phyloP scores from a whole-genome alignment of 2,797 vertebrate genomes.

The Lacerta bilineata region DNA sequence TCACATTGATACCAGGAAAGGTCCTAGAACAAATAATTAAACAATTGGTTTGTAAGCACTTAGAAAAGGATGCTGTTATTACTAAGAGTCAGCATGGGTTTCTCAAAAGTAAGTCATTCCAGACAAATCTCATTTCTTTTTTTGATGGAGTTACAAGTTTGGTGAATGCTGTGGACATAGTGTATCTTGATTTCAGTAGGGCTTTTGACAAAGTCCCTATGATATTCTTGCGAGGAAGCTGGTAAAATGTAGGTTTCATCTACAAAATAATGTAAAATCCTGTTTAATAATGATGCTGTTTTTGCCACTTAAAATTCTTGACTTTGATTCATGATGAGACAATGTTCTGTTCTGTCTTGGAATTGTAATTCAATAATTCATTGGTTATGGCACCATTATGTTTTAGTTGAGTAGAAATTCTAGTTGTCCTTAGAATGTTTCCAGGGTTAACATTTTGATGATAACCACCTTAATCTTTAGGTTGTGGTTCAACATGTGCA shows the following conservation, averaged over 20 bases:
- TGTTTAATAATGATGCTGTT: not conserved
- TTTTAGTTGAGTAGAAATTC: not conserved
- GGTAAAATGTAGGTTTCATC: not conserved
- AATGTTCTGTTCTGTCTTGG: not conserved
- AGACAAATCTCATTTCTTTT: too few relatives aligned
- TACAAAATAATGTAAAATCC: not conserved
- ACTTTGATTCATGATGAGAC: not conserved
- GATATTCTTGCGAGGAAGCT: too few relatives aligned
- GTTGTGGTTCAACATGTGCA: conserved; percentile 95
- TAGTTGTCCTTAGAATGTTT: not conserved
- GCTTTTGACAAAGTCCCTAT: too few relatives aligned
- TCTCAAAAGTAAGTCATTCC: too few relatives aligned
- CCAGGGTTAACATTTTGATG: not conserved
- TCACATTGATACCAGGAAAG: too few relatives aligned
- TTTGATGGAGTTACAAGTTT: too few relatives aligned
- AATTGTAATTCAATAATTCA: not conserved
- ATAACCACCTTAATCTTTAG: conserved; percentile 73
- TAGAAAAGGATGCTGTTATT: too few relatives aligned
- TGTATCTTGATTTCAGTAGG: too few relatives aligned
- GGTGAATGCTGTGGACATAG: too few relatives aligned
- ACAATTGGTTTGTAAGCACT: too few relatives aligned
- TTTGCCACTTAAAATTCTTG: not conserved
- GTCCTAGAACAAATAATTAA: too few relatives aligned
- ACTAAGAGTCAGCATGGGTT: too few relatives aligned
- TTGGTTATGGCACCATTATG: not conserved